These are phyloP conservation scores for Psophia crepitans DNA, from an alignment of 2,113 vertebrate species.

Conservation along the genomic window DNA sequence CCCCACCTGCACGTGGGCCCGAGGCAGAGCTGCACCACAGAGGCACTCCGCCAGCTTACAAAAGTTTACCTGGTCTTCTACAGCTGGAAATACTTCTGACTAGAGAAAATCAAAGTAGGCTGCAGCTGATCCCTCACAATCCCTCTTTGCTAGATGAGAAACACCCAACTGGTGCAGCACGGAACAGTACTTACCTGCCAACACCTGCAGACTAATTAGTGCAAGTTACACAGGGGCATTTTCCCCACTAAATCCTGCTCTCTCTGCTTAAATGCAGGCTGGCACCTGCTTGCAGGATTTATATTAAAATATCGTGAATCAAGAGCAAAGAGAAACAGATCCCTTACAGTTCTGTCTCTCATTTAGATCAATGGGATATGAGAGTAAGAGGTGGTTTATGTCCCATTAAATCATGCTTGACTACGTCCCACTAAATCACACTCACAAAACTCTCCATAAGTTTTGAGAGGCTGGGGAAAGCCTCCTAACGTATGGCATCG, in stretches of 20 bases:
- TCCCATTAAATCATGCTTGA: conserved; percentile 22
- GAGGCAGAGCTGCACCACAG: not conserved
- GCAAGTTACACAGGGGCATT: not conserved
- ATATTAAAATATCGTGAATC: not conserved
- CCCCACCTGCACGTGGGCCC: not conserved
- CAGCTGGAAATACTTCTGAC: not conserved
- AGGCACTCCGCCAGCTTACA: not conserved
- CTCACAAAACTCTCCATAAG: not conserved
- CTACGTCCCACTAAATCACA: not conserved
- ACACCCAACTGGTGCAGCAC: not conserved
- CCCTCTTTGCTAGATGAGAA: not conserved
- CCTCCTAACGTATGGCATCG: not conserved
- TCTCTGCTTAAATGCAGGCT: not conserved
- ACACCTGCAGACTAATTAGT: not conserved
- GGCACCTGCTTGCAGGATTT: not conserved
- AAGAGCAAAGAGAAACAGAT: not conserved
- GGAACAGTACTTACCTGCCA: not conserved
- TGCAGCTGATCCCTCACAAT: not conserved
- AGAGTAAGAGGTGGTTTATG: not conserved
- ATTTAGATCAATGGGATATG: conserved; percentile 10
- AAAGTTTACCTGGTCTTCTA: not conserved
- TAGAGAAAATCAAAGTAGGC: no score
- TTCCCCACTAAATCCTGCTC: not conserved
- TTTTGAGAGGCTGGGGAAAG: not conserved
- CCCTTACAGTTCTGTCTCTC: not conserved